phyloP scores from a whole-genome alignment of 2,113 vertebrate genomes.

The Pionites leucogaster region DNA sequence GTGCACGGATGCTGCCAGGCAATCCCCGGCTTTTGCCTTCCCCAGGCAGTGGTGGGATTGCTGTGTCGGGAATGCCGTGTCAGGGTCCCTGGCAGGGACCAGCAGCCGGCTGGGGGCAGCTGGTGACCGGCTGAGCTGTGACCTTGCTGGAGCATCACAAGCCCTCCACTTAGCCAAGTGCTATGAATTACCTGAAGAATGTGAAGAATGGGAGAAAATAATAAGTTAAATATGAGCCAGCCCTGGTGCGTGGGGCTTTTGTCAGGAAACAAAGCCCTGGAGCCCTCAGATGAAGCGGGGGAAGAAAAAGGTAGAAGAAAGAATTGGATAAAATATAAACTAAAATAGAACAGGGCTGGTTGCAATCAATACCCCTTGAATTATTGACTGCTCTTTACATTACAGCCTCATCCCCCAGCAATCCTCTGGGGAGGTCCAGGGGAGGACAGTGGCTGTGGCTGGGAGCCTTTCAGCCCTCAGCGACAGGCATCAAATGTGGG shows the following conservation, averaged over 20 bases:
- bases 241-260: constrained; percentile 3
- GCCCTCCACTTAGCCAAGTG: neutral
- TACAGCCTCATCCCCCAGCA: constrained; percentile 36
- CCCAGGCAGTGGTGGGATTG: neutral
- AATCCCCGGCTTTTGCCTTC: neutral
- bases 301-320: neutral
- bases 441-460: constrained; percentile 43
- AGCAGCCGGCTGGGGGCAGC: neutral
- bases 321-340: constrained; percentile 69
- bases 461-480: constrained; percentile 41
- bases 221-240: constrained; percentile 2
- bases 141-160: neutral
- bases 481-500: neutral
- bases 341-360: constrained; percentile 64
- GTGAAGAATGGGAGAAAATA: neutral
- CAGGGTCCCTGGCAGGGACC: neutral
- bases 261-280: constrained; percentile 14
- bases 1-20: neutral
- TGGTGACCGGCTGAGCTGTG: neutral
- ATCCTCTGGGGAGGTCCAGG: constrained; percentile 15
- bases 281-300: neutral
- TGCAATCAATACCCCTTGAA: constrained; percentile 73
- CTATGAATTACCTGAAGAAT: neutral
- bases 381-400: constrained; percentile 69
- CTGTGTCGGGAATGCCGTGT: neutral